Percentiles rank a stretch among this genome's conserved stretches.
Conservation (phyloP, 2,113 vertebrate species). For the Thamnophis sirtalis region DNA sequence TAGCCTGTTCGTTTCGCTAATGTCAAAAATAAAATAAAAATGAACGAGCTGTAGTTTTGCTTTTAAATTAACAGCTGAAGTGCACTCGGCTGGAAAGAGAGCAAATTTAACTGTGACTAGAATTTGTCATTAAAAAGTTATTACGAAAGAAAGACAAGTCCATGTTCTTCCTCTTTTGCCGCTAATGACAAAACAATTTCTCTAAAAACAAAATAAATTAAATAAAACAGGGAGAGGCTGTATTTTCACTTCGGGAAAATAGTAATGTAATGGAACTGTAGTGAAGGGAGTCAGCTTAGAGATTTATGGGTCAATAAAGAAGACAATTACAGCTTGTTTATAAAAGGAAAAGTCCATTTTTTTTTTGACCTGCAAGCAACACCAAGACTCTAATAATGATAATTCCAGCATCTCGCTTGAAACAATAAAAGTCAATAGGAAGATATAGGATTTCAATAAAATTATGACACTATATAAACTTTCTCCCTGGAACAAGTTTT, state of each 20-base stretch:
- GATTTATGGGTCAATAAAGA: constrained; percentile 74
- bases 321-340: constrained; percentile 70
- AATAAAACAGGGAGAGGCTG: neutral
- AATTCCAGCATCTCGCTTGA: constrained; percentile 61
- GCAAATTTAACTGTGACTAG: constrained; percentile 43
- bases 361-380: constrained; percentile 47
- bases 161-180: constrained; percentile 43
- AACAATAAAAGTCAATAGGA: constrained; percentile 74
- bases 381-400: constrained; percentile 55
- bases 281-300: constrained; percentile 53
- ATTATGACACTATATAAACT: constrained; percentile 75
- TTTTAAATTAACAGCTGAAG: constrained; percentile 42
- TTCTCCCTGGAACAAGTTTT: constrained; percentile 71
- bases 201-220: constrained; percentile 3
- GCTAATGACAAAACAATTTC: constrained; percentile 63
- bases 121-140: constrained; percentile 61
- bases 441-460: constrained; percentile 82
- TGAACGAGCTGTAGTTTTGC: constrained; percentile 13
- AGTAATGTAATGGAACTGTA: neutral
- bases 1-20: neutral
- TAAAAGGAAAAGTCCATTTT: constrained; percentile 43
- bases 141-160: constrained; percentile 38
- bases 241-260: constrained; percentile 35
- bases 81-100: constrained; percentile 55
- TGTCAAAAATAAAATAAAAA: constrained; percentile 1